Conservation (phyloP, 2,113 vertebrate genomes). For the Datnioides undecimradiatus region DNA sequence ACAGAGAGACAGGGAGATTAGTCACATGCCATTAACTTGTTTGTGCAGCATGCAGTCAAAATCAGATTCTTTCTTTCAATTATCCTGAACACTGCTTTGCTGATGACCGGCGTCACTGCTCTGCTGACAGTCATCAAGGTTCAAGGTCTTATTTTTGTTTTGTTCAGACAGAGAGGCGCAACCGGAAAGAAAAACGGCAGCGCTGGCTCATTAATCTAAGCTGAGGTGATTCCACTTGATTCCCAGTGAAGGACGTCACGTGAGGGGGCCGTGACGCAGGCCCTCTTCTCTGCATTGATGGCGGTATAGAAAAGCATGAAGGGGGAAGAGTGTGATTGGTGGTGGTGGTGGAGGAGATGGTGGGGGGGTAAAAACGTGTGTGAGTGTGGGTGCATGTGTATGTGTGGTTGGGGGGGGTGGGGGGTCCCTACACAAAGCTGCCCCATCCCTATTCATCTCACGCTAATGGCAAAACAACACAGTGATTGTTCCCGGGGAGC, state of each 20-base stretch:
- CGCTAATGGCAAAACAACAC: slow-evolving; percentile 85
- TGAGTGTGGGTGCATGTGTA: not conserved
- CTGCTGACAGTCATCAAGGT: slow-evolving; percentile 21
- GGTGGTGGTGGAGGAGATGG: slow-evolving; percentile 15
- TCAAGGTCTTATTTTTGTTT: slow-evolving; percentile 24
- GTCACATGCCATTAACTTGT: slow-evolving; percentile 30
- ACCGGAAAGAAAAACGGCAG: slow-evolving; percentile 15
- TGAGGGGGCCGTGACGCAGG: slow-evolving; percentile 42
- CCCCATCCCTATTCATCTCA: slow-evolving; percentile 85
- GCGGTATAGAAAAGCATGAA: slow-evolving; percentile 50
- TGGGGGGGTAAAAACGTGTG: slow-evolving; percentile 53
- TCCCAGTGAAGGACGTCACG: slow-evolving; percentile 55
- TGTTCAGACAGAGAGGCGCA: not conserved
- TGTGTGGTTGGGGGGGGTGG: not conserved
- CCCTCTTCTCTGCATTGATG: slow-evolving; percentile 46
- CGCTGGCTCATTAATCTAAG: slow-evolving; percentile 35
- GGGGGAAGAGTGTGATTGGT: slow-evolving; percentile 37
- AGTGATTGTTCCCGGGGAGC: slow-evolving; percentile 82
- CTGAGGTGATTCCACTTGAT: slow-evolving; percentile 61
- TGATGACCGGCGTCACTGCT: slow-evolving; percentile 42
- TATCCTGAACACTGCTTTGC: slow-evolving; percentile 4
- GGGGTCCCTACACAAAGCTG: slow-evolving; percentile 76
- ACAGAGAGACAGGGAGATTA: slow-evolving; percentile 26
- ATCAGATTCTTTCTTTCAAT: slow-evolving; percentile 45
- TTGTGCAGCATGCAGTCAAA: slow-evolving; percentile 43